Evolutionary conservation across 2,797 vertebrate species (phyloP), one percentile per base, ranked within the genome.

Genomic region (Nyctalus aviator): DNA sequence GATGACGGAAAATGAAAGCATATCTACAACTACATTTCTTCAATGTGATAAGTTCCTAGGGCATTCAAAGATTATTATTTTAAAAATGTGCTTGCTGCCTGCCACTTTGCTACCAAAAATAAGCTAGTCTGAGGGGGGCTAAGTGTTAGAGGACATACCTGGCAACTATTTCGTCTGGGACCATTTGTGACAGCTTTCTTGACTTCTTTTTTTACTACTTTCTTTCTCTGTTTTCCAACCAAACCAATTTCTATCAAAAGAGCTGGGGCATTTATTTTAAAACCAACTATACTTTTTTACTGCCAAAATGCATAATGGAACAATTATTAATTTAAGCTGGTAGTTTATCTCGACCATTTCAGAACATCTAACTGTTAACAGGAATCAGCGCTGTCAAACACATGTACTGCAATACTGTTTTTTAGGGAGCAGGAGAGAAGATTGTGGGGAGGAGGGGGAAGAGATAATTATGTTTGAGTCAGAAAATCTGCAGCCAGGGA

Each of bases 101-200:
- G 92, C 44, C 88, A 91, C 41, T 97, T 76, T 78, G 90, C 37
- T 93, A 89, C 93, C 78, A 41, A 95, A 96, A 97, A 95, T 90
- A 97, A 96, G 48, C 71, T 27, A 53, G 78, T 90, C 57, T 35
- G 35, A 92, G 88, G 48, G 48, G 59, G 21, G 20, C 55, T 90
- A 79, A 64, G 75, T 85, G 55, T 77, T 62, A 71, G 85, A 93
- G 75, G 96, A 89, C 90, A 93, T 88, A 93, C 72, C 75, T 92
- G 85, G 85, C 48, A 92, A 90, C 41, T n/a, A 44, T 84, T 94
- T 96, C 48, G 71, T 62, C 20, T 0, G 12, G n/a, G 41, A 41
- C 37, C 82, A 90, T 53, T 94, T 88, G 82, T 86, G 78, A 93
- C 84, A 87, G 69, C 72, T 84, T 75, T 94, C 71, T 85, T 84